Evolutionary conservation across 2,888 invertebrate species (phyloP).

Genomic region (Drosophila tanythrix): DNA sequence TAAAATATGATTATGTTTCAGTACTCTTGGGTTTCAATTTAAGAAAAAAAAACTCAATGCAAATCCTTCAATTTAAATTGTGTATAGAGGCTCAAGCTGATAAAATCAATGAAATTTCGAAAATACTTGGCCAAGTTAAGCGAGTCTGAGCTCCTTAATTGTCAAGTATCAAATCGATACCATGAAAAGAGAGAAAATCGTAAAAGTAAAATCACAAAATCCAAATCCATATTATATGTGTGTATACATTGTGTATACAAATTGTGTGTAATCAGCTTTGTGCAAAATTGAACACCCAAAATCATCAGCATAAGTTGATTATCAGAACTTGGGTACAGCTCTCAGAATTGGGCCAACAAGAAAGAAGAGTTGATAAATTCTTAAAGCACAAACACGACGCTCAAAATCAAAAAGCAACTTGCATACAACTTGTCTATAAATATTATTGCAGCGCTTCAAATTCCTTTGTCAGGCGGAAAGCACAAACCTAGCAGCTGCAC

Average conservation of each 20-base stretch:
- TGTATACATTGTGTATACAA: conserved; percentile 6
- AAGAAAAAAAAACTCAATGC: not conserved
- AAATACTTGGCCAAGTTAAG: conserved; percentile 4
- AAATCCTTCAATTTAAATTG: conserved; percentile 3
- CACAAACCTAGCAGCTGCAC: conserved; percentile 6
- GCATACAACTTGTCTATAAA: conserved; percentile 31
- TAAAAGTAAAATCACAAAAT: conserved; percentile 7
- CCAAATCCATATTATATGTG: conserved; percentile 8
- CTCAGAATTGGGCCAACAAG: conserved; percentile 19
- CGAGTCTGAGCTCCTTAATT: conserved; percentile 16
- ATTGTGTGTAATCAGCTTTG: conserved; percentile 55
- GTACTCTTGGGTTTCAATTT: not conserved
- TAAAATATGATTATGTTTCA: not conserved
- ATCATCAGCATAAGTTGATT: conserved; percentile 44
- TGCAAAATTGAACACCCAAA: conserved; percentile 44
- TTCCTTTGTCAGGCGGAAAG: not conserved
- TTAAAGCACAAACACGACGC: not conserved
- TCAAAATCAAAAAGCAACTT: not conserved
- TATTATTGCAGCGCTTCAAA: conserved; percentile 33
- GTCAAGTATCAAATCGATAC: conserved; percentile 40
- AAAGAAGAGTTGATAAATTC: conserved; percentile 5
- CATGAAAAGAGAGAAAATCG: not conserved
- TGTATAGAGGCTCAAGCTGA: not conserved
- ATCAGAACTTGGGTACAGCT: conserved; percentile 14
- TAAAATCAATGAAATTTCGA: not conserved